phyloP scores from a whole-genome alignment of 2,888 invertebrate species.

The Eupithecia exiguata region DNA sequence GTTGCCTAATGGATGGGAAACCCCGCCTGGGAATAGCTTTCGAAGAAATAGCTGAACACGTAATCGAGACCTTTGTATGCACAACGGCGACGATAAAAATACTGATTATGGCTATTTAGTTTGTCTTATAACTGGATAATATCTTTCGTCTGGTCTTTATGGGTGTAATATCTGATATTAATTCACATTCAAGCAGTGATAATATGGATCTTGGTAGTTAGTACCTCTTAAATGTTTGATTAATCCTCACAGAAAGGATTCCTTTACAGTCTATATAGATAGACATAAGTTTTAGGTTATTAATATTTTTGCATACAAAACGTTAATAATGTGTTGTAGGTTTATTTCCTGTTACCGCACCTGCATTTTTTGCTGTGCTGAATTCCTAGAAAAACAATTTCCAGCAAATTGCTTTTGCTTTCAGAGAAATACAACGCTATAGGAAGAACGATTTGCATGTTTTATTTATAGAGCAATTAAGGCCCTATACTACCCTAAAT shows the following conservation, averaged over 20 bases:
- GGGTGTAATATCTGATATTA: constrained; percentile 25
- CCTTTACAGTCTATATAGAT: too few relatives aligned
- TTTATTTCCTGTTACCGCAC: not conserved
- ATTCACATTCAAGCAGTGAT: constrained; percentile 20
- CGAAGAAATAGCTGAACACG: constrained; percentile 32
- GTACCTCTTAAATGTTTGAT: not conserved
- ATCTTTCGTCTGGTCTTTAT: constrained; percentile 28
- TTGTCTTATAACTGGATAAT: constrained; percentile 26
- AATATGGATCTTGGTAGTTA: not conserved
- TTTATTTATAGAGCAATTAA: not conserved
- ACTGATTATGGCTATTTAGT: constrained; percentile 28
- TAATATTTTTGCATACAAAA: too few relatives aligned
- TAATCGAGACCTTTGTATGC: constrained; percentile 45
- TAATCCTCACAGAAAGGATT: not conserved
- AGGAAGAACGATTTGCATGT: not conserved
- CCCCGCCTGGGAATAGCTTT: constrained; percentile 36
- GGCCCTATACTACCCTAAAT: too few relatives aligned
- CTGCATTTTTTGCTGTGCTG: not conserved
- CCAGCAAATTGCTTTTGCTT: constrained; percentile 1
- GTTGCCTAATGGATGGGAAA: constrained; percentile 37
- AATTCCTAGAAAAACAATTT: constrained; percentile 8
- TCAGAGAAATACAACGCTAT: not conserved
- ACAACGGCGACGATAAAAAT: constrained; percentile 41
- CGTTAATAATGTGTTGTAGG: too few relatives aligned
- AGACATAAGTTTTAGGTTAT: too few relatives aligned